A percentile compares a stretch with the other conserved stretches of the same genome.
phyloP scores from a whole-genome alignment of 2,888 invertebrate species.

The Dryocosmus kuriphilus region DNA sequence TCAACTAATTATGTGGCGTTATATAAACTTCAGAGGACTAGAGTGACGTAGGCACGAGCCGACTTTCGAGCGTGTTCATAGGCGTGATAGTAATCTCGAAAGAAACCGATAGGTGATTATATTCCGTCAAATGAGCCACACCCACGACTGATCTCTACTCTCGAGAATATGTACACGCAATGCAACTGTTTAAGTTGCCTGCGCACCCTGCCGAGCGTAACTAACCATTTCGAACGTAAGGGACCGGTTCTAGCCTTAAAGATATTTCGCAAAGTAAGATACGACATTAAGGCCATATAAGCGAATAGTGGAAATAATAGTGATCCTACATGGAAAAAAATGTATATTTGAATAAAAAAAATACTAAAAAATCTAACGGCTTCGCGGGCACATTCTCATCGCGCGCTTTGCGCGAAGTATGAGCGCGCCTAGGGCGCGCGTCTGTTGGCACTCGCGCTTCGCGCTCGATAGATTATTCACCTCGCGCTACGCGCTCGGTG shows the following conservation, averaged over 20 bases:
- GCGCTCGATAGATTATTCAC: too few species aligned
- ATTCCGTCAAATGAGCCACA: slow-evolving; percentile 22
- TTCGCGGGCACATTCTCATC: too few species aligned
- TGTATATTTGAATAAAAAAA: too few species aligned
- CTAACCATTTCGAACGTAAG: slow-evolving; percentile 3
- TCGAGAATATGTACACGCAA: slow-evolving; percentile 28
- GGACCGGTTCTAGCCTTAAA: background rate
- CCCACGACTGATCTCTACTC: slow-evolving; percentile 3
- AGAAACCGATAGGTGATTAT: slow-evolving; percentile 33
- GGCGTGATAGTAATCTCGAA: slow-evolving; percentile 30
- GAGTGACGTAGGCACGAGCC: slow-evolving; percentile 9
- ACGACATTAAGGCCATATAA: slow-evolving; percentile 1
- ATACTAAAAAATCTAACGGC: too few species aligned
- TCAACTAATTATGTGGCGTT: background rate
- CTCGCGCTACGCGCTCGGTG: too few species aligned
- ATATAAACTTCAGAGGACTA: background rate
- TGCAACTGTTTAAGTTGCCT: slow-evolving; percentile 28
- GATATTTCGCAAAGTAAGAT: slow-evolving; percentile 18
- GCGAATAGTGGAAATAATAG: background rate
- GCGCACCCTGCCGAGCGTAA: slow-evolving; percentile 22
- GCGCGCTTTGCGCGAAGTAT: too few species aligned
- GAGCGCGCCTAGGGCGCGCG: too few species aligned
- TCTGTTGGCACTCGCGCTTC: too few species aligned
- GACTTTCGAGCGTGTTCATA: slow-evolving; percentile 1
- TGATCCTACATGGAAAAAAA: slow-evolving; percentile 4